Conservation (phyloP, 1,140 invertebrate genomes). For the Brachionus koreanus region DNA sequence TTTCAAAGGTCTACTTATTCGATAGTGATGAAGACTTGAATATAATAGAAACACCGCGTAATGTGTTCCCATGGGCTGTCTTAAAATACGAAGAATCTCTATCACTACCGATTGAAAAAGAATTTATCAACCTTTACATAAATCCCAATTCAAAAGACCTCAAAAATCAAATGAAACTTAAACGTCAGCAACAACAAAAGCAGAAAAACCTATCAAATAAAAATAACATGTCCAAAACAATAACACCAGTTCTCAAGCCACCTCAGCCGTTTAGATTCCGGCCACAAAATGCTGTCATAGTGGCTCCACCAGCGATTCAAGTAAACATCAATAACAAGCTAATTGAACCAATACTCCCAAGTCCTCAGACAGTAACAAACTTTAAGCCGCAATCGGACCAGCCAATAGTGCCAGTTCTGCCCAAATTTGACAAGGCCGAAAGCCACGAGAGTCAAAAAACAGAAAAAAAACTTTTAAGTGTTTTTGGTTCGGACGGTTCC, state of each 20-base stretch:
- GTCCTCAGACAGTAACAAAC: neutral
- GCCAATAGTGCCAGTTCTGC: neutral
- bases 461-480: neutral
- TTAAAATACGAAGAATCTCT: neutral
- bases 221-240: neutral
- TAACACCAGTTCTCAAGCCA: neutral
- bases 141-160: conserved; percentile 12
- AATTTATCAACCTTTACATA: conserved; percentile 7
- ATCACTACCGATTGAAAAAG: neutral
- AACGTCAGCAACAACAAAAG: neutral
- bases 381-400: neutral
- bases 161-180: neutral
- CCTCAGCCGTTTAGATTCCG: neutral
- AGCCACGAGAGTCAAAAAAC: neutral
- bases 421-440: neutral
- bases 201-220: neutral
- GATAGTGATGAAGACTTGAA: neutral
- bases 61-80: neutral
- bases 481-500: neutral
- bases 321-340: neutral
- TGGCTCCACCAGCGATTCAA: neutral
- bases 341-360: too few species aligned
- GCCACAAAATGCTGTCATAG: neutral
- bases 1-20: neutral
- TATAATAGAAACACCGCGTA: neutral